These are phyloP conservation scores for Linnaemya tessellans DNA, from an alignment of 2,888 invertebrate genomes.

Conservation along the genomic window DNA sequence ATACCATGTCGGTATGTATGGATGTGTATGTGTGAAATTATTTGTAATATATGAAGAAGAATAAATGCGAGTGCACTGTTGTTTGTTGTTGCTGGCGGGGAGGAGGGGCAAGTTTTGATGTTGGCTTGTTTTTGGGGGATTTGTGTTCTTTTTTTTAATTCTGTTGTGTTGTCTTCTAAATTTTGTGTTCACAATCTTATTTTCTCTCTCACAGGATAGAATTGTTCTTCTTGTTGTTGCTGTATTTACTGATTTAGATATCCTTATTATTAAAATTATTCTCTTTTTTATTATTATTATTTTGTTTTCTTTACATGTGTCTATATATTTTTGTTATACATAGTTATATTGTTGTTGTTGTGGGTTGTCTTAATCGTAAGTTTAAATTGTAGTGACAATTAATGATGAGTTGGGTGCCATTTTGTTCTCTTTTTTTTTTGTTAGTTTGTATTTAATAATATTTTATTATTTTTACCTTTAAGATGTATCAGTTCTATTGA, in stretches of 20 bases:
- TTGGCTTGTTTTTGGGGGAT: conserved; percentile 4
- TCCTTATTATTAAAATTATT: conserved; percentile 61
- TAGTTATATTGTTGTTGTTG: conserved; percentile 32
- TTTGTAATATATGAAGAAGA: neutral
- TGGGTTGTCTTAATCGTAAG: conserved; percentile 41
- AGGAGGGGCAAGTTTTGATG: neutral
- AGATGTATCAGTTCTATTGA: conserved; percentile 74
- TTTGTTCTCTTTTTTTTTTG: conserved; percentile 55
- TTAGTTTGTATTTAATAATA: conserved; percentile 43
- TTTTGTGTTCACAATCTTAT: conserved; percentile 81
- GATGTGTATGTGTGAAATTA: neutral
- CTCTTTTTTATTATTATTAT: conserved; percentile 42
- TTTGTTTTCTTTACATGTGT: conserved; percentile 70
- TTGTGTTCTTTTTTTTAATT: conserved; percentile 36
- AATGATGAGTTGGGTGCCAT: conserved; percentile 70
- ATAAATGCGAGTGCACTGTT: neutral
- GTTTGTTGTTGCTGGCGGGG: neutral
- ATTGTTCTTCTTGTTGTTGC: conserved; percentile 63
- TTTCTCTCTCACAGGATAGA: conserved; percentile 80
- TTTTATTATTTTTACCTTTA: conserved; percentile 59
- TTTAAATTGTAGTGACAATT: conserved; percentile 67
- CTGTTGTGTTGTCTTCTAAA: conserved; percentile 65
- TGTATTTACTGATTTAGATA: conserved; percentile 50
- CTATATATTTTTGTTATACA: conserved; percentile 48
- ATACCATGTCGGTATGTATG: too few relatives aligned